Conservation (phyloP, 2,797 vertebrate species). For the Adelosebastes latens region DNA sequence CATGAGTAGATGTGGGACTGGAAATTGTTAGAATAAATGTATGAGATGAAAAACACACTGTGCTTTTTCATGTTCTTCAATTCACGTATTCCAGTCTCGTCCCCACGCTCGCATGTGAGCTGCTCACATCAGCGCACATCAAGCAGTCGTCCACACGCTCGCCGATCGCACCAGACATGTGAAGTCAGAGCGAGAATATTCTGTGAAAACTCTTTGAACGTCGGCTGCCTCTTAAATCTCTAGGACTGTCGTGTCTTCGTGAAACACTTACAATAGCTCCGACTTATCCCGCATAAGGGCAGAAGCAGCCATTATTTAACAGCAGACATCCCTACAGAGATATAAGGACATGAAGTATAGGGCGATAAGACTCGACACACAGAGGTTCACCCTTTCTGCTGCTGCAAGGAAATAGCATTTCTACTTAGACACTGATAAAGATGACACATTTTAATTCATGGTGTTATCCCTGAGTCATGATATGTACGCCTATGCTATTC, state of each 20-base stretch:
- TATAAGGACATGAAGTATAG: slow-evolving; percentile 25
- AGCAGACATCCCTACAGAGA: slow-evolving; percentile 34
- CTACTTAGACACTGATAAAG: slow-evolving; percentile 1
- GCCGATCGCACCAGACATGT: slow-evolving; percentile 13
- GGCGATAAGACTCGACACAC: slow-evolving; percentile 22
- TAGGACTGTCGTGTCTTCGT: slow-evolving; percentile 1
- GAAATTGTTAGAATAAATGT: slow-evolving; percentile 13
- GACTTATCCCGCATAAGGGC: slow-evolving; percentile 4
- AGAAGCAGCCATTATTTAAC: slow-evolving; percentile 35
- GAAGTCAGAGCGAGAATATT: slow-evolving; percentile 16
- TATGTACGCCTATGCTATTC: neutral
- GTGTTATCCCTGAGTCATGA: slow-evolving; percentile 4
- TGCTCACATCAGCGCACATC: slow-evolving; percentile 3
- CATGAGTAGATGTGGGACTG: neutral
- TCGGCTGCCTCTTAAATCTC: slow-evolving; percentile 1
- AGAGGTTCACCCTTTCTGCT: slow-evolving; percentile 20
- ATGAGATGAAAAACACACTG: slow-evolving; percentile 21
- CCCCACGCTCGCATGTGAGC: neutral
- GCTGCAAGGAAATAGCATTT: slow-evolving; percentile 5
- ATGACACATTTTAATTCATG: slow-evolving; percentile 24
- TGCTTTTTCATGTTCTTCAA: neutral
- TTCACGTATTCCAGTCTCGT: neutral
- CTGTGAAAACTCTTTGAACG: slow-evolving; percentile 17
- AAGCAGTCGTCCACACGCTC: neutral
- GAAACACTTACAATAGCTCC: slow-evolving; percentile 27